phyloP scores from a whole-genome alignment of 1,140 invertebrate species.

The Pomacea maculata region DNA sequence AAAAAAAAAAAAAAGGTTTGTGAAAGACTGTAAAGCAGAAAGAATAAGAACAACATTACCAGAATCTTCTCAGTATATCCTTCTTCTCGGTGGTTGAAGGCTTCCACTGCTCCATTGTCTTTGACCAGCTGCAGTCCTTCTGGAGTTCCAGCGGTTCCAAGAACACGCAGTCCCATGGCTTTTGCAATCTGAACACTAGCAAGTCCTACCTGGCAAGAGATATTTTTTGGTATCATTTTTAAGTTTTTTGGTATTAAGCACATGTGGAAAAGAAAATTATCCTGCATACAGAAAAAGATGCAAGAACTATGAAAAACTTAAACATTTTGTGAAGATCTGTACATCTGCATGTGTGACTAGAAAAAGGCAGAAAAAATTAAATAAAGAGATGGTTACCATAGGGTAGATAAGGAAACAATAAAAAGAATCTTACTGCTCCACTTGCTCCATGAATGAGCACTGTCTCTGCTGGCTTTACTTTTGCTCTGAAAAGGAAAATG shows the following conservation, averaged over 20 bases:
- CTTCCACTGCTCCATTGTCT: conserved; percentile 67
- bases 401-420: no score
- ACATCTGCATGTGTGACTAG: not conserved
- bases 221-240: no score
- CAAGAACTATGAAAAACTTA: no score
- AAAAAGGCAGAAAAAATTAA: not conserved
- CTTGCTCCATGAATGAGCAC: conserved; percentile 74
- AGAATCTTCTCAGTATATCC: conserved; percentile 62
- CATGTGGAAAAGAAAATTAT: no score
- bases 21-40: not conserved
- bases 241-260: no score
- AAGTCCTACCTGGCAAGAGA: conserved; percentile 63
- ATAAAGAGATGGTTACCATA: not conserved
- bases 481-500: conserved; percentile 54
- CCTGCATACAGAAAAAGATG: no score
- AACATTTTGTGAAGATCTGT: not conserved
- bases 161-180: conserved; percentile 57
- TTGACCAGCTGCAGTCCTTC: conserved; percentile 67
- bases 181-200: conserved; percentile 71
- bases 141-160: conserved; percentile 67
- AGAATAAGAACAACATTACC: conserved; percentile 30
- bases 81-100: conserved; percentile 68
- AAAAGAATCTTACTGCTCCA: conserved; percentile 68
- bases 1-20: not conserved
- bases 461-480: conserved; percentile 66